Evolutionary conservation across 2,113 vertebrate species (phyloP).

Genomic region (Campylorhamphus procurvoides): DNA sequence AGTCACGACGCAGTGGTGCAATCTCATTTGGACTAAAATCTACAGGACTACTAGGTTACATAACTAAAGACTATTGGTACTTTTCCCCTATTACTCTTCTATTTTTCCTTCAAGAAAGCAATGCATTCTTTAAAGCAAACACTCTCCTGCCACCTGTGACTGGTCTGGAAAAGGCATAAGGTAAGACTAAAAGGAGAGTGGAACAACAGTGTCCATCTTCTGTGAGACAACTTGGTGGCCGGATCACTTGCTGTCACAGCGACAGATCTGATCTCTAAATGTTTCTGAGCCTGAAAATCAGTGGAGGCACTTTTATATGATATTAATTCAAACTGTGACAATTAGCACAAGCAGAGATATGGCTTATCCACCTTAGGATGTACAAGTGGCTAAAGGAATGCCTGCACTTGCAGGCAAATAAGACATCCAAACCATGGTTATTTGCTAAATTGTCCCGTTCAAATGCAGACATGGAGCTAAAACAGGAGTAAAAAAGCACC

Average conservation of each 20-base stretch:
- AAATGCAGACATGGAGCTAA: not conserved
- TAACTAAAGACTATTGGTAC: not conserved
- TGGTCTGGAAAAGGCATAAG: not conserved
- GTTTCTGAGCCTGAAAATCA: not conserved
- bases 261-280: not conserved
- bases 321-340: not conserved
- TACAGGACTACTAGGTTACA: not conserved
- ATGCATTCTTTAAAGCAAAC: not conserved
- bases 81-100: not conserved
- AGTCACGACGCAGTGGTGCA: not conserved
- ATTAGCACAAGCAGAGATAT: not conserved
- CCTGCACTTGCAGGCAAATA: not conserved
- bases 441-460: not conserved
- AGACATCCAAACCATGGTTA: not conserved
- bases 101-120: not conserved
- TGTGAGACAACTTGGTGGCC: not conserved
- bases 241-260: not conserved
- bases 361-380: not conserved
- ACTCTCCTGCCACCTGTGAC: not conserved
- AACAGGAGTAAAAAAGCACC: not conserved
- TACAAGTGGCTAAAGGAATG: not conserved
- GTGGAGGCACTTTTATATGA: not conserved
- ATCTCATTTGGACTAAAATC: not conserved
- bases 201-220: not conserved
- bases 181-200: not conserved